Percentiles rank a stretch among this genome's conserved stretches.
Conservation (phyloP, 2,888 invertebrate species). For the Dimorphilus gyrociliatus region DNA sequence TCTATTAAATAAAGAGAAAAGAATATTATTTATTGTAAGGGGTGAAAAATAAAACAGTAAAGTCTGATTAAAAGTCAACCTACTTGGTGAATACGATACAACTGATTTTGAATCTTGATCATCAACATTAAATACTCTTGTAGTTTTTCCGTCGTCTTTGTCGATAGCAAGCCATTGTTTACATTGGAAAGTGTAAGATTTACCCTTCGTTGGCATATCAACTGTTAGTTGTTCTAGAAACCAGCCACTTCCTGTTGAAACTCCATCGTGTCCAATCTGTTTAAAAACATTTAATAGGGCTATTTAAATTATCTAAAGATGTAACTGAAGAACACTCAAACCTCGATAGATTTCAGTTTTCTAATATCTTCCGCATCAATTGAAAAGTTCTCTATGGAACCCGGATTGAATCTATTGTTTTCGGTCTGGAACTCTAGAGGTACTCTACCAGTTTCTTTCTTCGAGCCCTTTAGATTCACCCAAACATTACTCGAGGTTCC, state of each 20-base stretch:
- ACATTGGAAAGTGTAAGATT: slow-evolving; percentile 31
- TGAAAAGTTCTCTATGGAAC: slow-evolving; percentile 32
- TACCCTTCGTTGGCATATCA: slow-evolving; percentile 34
- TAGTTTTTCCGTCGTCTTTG: slow-evolving; percentile 32
- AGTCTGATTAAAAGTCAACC: slow-evolving; percentile 13
- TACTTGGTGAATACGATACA: slow-evolving; percentile 31
- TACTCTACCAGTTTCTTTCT: slow-evolving; percentile 23
- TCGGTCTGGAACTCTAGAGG: slow-evolving; percentile 29
- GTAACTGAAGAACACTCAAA: slow-evolving; percentile 7
- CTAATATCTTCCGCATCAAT: slow-evolving; percentile 32
- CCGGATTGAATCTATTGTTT: slow-evolving; percentile 25
- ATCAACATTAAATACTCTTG: slow-evolving; percentile 22
- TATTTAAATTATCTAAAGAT: slow-evolving; percentile 1
- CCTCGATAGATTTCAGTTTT: slow-evolving; percentile 33
- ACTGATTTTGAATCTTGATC: slow-evolving; percentile 25
- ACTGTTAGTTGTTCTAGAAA: slow-evolving; percentile 32
- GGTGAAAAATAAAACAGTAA: neutral
- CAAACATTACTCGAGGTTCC: slow-evolving; percentile 33
- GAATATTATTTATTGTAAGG: too few relatives aligned
- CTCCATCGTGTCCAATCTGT: slow-evolving; percentile 35
- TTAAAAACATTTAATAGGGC: neutral
- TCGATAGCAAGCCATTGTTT: slow-evolving; percentile 33
- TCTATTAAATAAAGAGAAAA: slow-evolving; percentile 17
- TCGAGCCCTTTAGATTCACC: slow-evolving; percentile 24
- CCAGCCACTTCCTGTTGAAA: slow-evolving; percentile 31